These are phyloP conservation scores for Oeneis ivallda DNA, from an alignment of 2,888 invertebrate genomes.

Conservation along the genomic window DNA sequence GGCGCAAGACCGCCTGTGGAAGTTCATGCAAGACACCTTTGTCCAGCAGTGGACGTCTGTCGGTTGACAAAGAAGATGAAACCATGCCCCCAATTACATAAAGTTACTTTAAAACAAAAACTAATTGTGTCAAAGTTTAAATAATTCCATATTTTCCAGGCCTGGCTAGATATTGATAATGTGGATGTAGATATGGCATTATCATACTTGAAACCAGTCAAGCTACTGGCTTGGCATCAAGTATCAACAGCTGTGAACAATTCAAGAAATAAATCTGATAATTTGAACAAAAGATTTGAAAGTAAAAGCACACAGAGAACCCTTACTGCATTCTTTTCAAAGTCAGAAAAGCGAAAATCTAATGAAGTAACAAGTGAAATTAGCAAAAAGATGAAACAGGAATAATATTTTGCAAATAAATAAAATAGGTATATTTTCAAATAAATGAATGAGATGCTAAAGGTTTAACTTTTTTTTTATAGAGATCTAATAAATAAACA, in stretches of 20 bases:
- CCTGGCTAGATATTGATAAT: slow-evolving; percentile 84
- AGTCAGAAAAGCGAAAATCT: slow-evolving; percentile 59
- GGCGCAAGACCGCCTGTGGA: no score
- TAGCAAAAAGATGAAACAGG: slow-evolving; percentile 49
- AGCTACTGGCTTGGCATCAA: slow-evolving; percentile 83
- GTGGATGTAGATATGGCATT: slow-evolving; percentile 78
- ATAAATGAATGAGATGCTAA: neutral
- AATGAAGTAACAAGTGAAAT: slow-evolving; percentile 43
- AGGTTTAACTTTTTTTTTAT: neutral
- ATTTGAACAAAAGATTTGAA: slow-evolving; percentile 80
- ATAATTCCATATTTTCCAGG: slow-evolving; percentile 64
- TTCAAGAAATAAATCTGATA: slow-evolving; percentile 84
- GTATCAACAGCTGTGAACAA: slow-evolving; percentile 88
- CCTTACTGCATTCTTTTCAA: slow-evolving; percentile 68
- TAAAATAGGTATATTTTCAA: no score
- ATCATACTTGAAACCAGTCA: slow-evolving; percentile 78
- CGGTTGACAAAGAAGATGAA: no score
- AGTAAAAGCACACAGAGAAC: slow-evolving; percentile 68
- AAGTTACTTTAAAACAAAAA: no score
- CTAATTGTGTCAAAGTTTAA: neutral
- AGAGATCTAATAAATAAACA: neutral
- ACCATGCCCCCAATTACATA: no score
- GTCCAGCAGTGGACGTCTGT: no score
- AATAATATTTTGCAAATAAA: slow-evolving; percentile 17
- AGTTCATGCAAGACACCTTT: no score